Evolutionary conservation across 2,797 vertebrate species (phyloP), one percentile per base, ranked within the genome.

Genomic region (Enteromius unitaeniatus): DNA sequence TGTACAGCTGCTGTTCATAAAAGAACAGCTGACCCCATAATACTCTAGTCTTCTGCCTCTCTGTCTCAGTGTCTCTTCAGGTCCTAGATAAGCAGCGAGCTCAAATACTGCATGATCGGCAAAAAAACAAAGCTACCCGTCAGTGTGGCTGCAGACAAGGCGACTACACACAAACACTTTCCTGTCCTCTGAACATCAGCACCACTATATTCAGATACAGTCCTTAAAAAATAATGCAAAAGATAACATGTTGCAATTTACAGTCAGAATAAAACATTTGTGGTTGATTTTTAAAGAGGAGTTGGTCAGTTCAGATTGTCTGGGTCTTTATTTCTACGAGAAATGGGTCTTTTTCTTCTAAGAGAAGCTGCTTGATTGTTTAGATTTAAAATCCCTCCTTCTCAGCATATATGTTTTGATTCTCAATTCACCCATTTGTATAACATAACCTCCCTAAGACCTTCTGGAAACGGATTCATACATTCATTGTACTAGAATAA

Each of bases 21-120:
- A n/a, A 81, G 17, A 45, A 81, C 9, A 17, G 8, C 55, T 64
- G 74, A 60, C 74, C 51, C 14, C 60, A 42, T 60, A 23, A 77
- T 60, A 23, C 7, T 23, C 31, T 23, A 23, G 19, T 37, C 78
- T 28, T 55, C 65, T 60, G 40, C 1, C 23, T 84, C 49, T 78
- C 60, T 76, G 23, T 76, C 65, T 69, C 64, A 51, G 75, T 78
- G 17, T 77, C 73, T 68, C 49, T 31, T 37, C 74, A 75, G 31
- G 45, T 37, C 28, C 55, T 78, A 51, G 60, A 65, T 69, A 51
- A 47, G 72, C 72, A 76, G 78, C n/a, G 15, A 81, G 72, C 73
- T 85, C 62, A 62, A 85, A 81, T 81, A 81, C 78, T 69, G 84
- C 84, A 40, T 23, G 64, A 26, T 82, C 11, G 5, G 64, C 84